Base-by-base conservation (phyloP, 2,888 invertebrate genomes). In the Tenthredo livida region DNA sequence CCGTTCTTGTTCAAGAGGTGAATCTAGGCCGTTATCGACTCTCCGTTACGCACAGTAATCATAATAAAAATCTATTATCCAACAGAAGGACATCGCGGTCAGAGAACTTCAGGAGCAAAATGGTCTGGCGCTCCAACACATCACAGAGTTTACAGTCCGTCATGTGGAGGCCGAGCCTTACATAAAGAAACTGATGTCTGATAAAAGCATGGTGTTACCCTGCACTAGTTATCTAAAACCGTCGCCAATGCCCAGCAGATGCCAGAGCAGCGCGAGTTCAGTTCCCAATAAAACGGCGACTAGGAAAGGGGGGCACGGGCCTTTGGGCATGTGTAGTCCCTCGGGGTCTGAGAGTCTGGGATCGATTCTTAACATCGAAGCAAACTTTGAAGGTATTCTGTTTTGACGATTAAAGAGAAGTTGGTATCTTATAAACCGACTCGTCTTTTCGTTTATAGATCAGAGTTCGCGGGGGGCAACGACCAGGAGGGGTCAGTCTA, bases 61-160 rank as follows among this genome's bases (percentile, higher is more conserved):
- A 43, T 86, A 33, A n/a, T 10, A 15, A 33, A 7, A 37, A 37
- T 37, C 7, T 1, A 40, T 50, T 17, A 54, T 50, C 12, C 43
- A 4, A 61, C 88, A 95, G 95, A 94, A 94, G 89, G 96, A 96
- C 86, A 93, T 96, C 40, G 94, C 94, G 78, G 92, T 95, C 12
- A 94, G 95, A 25, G 95, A 95, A 88, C 88, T 96, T n/a, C 94
- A 94, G 89, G 95, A 95, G 86, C 94, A 94, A 21, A 96, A 96
- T 89, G 93, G 94, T 33, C 92, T 93, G 75, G 94, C 94, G 0
- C 90, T 96, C 2, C 95, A 95, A 88, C 93, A 95, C 75, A 90
- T 96, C 15, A 92, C 94, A 0, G 95, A 95, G 89, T 93, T 96
- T 84, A 91, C 92, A 9, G 91, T 93, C 21, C 91, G 92, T 50